These are phyloP conservation scores for Hypselothyrea guttata DNA, from an alignment of 2,888 invertebrate genomes.

Conservation along the genomic window DNA sequence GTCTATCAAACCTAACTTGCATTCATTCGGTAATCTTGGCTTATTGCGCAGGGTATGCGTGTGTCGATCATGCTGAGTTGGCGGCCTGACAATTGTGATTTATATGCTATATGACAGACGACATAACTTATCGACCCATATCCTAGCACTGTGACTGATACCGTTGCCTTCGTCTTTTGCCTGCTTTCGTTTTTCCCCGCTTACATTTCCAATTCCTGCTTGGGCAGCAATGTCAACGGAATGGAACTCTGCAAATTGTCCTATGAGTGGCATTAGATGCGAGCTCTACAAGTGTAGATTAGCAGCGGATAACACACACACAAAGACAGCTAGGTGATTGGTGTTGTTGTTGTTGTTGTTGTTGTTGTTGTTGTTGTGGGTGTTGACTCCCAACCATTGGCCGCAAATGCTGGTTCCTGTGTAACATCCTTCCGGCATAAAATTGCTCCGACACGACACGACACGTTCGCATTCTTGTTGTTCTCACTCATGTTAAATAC, in stretches of 20 bases:
- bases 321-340: constrained; percentile 11
- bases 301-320: constrained; percentile 22
- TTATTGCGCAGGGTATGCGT: neutral
- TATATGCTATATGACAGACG: constrained; percentile 25
- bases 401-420: constrained; percentile 56
- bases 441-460: constrained; percentile 46
- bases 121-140: constrained; percentile 7
- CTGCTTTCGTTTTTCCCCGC: neutral
- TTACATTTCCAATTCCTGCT: neutral
- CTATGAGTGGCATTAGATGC: constrained; percentile 34
- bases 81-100: constrained; percentile 30
- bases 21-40: too few relatives aligned
- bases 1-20: too few relatives aligned
- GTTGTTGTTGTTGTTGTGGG: constrained; percentile 2
- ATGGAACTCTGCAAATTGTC: constrained; percentile 47
- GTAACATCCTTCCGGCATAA: constrained; percentile 63
- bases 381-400: constrained; percentile 35
- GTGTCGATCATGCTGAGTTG: neutral
- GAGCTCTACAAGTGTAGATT: constrained; percentile 50
- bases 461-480: constrained; percentile 9
- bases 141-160: neutral
- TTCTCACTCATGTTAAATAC: constrained; percentile 9
- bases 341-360: constrained; percentile 14
- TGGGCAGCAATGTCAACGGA: constrained; percentile 20
- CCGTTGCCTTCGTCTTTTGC: neutral